phyloP scores from a whole-genome alignment of 2,113 vertebrate species.

The Tragulus kanchil region DNA sequence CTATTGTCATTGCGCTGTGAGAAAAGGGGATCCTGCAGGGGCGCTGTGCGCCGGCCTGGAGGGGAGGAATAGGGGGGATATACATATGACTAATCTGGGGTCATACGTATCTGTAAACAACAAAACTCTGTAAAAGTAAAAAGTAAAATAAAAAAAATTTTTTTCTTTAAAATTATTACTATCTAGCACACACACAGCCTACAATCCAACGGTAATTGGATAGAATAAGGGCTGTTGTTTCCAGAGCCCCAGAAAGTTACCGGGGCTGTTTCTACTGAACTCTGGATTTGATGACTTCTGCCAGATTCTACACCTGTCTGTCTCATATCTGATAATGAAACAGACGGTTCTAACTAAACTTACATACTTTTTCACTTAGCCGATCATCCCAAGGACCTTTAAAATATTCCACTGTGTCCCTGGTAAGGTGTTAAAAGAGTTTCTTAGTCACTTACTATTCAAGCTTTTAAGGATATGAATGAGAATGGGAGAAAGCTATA shows the following conservation, averaged over 20 bases:
- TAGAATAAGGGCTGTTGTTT: constrained; percentile 16
- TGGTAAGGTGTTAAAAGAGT: constrained; percentile 32
- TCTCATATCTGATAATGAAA: constrained; percentile 48
- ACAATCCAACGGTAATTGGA: not conserved
- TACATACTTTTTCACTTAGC: constrained; percentile 15
- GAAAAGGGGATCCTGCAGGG: too few species aligned
- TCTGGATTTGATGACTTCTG: constrained; percentile 53
- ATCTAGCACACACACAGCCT: not conserved
- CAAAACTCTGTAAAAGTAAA: too few species aligned
- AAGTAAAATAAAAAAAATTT: too few species aligned
- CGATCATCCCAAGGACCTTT: constrained; percentile 40
- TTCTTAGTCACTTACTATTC: constrained; percentile 46
- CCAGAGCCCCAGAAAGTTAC: not conserved
- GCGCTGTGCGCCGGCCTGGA: too few species aligned
- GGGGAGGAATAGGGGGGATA: too few species aligned
- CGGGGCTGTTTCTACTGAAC: constrained; percentile 7
- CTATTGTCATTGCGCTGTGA: too few species aligned
- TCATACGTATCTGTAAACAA: too few species aligned
- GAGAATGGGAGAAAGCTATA: not conserved
- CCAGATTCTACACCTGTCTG: constrained; percentile 24
- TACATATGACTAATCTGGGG: too few species aligned
- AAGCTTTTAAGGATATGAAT: not conserved
- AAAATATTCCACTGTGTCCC: not conserved
- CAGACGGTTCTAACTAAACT: constrained; percentile 55
- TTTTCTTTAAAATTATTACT: too few species aligned